Evolutionary conservation across 2,888 invertebrate species (phyloP), one percentile per base, ranked within the genome.

Genomic region (Ormyrus thymus): DNA sequence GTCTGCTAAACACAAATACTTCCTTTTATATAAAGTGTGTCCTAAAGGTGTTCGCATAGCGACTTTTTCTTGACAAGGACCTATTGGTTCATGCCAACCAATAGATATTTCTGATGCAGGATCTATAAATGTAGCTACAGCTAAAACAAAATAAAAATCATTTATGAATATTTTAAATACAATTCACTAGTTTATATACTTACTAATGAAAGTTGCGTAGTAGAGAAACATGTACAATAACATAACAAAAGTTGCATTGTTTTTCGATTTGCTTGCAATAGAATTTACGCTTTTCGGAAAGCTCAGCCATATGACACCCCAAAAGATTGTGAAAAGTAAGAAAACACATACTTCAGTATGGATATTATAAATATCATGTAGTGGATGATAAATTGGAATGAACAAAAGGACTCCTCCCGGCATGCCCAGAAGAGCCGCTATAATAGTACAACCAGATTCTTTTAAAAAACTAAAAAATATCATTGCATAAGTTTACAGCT

Each of bases 61-160:
- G 7, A 92, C 90, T 59, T 90, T 90, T 83, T 93, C 92, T 81
- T 94, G 90, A 88, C 96, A 96, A 0, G 94, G 93, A 5, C 96
- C 96, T 29, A 95, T 92, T 0, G 93, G 93, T 89, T 96, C 95
- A 86, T 95, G 95, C 7, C 95, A 90, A 0, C 96, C 96, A 3
- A 92, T 91, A 0, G 95, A 93, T 80, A 93, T 90, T 86, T 95
- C 94, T 61, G 92, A 90, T 86, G 94, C 93, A 0, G 96, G 95
- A 84, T 94, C 90, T 76, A 93, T 93, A 85, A 93, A 92, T n/a
- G 94, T 87, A 2, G 93, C 93, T 82, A 95, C 92, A 56, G 90
- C 86, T 83, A 62, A 29, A 70, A 56, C 29, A 70, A 43, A 62
- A 46, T 61, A 13, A 29, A 29, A 29, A 55, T 62, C 7, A 66